Evolutionary conservation across 2,888 invertebrate genomes (phyloP).

Genomic region (Beris morrisii): DNA sequence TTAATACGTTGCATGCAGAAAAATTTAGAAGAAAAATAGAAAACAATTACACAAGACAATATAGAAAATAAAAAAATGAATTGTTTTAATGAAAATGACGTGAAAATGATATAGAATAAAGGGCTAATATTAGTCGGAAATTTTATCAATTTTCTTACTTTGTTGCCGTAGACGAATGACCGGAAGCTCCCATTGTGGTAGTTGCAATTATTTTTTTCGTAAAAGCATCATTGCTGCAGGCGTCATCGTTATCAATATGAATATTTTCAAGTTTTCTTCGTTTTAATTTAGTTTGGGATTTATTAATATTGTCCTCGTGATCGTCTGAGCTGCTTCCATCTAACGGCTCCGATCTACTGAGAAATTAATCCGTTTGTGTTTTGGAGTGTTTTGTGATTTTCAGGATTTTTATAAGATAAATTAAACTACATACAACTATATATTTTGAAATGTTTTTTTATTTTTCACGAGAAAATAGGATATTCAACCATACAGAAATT

Average conservation of each 20-base stretch:
- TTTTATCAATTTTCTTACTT: conserved; percentile 42
- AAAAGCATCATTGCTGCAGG: conserved; percentile 56
- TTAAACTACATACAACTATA: too few relatives aligned
- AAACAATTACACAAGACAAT: conserved; percentile 26
- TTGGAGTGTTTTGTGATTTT: too few relatives aligned
- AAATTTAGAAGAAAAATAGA: conserved; percentile 5
- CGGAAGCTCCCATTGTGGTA: conserved; percentile 29
- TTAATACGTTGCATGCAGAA: conserved; percentile 18
- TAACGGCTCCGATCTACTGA: conserved; percentile 34
- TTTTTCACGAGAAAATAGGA: too few relatives aligned
- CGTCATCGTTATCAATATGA: conserved; percentile 55
- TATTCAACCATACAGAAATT: too few relatives aligned
- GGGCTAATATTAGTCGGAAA: neutral
- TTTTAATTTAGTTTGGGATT: conserved; percentile 44
- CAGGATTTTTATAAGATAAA: too few relatives aligned
- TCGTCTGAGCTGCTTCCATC: conserved; percentile 33
- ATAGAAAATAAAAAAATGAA: conserved; percentile 4
- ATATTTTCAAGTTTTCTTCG: conserved; percentile 51
- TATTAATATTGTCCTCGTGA: conserved; percentile 7
- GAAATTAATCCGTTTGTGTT: conserved; percentile 30
- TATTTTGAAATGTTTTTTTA: too few relatives aligned
- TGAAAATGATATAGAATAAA: conserved; percentile 20
- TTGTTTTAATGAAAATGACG: conserved; percentile 21
- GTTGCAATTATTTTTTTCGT: conserved; percentile 51
- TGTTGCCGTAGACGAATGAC: conserved; percentile 35